Conservation (phyloP, 2,888 invertebrate species). For the Synanthedon myopaeformis region DNA sequence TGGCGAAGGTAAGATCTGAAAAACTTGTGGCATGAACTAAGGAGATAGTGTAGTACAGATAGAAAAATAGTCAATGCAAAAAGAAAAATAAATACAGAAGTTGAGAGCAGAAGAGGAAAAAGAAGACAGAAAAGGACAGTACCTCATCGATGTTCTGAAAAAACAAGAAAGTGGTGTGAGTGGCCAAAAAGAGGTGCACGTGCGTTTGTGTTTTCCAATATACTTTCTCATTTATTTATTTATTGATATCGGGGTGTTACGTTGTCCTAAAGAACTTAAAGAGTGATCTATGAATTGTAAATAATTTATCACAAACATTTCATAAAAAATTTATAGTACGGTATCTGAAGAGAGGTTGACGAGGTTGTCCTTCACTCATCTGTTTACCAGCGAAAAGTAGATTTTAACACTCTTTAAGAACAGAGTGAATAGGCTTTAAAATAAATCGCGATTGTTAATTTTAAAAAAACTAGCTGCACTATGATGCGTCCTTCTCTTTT, state of each 20-base stretch:
- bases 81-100: neutral
- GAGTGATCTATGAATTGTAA: neutral
- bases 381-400: no score
- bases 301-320: no score
- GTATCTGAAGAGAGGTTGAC: no score
- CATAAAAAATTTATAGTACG: no score
- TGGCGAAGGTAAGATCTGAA: neutral
- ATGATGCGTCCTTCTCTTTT: no score
- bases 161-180: slow-evolving; percentile 68
- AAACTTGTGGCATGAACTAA: neutral
- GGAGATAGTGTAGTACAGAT: neutral
- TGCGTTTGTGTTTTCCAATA: slow-evolving; percentile 19
- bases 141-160: slow-evolving; percentile 74
- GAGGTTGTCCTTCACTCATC: no score
- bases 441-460: no score
- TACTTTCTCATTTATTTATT: neutral
- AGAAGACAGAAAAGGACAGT: slow-evolving; percentile 53
- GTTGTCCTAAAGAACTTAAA: neutral
- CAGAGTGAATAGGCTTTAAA: no score
- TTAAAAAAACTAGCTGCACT: no score
- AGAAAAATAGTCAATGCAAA: neutral
- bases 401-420: no score
- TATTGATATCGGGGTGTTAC: no score
- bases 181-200: slow-evolving; percentile 46
- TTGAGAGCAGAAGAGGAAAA: neutral